Percentiles rank a stretch among this genome's conserved stretches.
These are phyloP conservation scores for Ostrea denselamellosa DNA, from an alignment of 1,140 invertebrate species.

Conservation along the genomic window DNA sequence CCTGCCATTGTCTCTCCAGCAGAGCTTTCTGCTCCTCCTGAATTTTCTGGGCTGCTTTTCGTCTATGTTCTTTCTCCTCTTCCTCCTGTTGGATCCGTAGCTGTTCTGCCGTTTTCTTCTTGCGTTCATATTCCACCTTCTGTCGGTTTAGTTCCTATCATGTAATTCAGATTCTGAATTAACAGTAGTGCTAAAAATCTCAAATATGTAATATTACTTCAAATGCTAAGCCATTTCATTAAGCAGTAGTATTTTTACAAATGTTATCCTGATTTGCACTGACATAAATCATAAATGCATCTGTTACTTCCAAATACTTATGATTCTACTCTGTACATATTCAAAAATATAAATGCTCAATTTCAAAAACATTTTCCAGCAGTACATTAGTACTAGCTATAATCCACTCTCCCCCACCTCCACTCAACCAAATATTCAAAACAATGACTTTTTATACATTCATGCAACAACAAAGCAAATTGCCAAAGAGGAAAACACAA, in stretches of 20 bases:
- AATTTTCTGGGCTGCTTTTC: constrained; percentile 69
- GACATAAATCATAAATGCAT: background rate
- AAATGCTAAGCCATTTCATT: background rate
- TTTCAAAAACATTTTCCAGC: background rate
- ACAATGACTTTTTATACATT: too few species aligned
- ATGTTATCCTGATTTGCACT: too few species aligned
- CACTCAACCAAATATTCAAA: too few species aligned
- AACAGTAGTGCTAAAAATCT: background rate
- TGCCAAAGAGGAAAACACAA: too few species aligned
- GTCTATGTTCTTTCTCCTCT: constrained; percentile 69
- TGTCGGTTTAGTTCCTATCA: constrained; percentile 73
- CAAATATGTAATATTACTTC: background rate
- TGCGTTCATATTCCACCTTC: constrained; percentile 72
- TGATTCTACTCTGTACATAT: background rate
- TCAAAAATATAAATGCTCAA: too few species aligned
- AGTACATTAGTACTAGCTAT: too few species aligned
- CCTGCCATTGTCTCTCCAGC: constrained; percentile 61
- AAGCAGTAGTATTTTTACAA: too few species aligned
- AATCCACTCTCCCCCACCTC: too few species aligned
- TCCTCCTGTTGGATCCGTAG: constrained; percentile 68
- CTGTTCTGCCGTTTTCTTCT: constrained; percentile 73
- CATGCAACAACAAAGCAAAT: too few species aligned
- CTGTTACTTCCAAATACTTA: background rate
- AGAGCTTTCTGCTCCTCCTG: constrained; percentile 73
- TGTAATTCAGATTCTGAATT: constrained; percentile 12